Conservation (phyloP, 1,140 invertebrate species). For the Pachypeltis micranthus region DNA sequence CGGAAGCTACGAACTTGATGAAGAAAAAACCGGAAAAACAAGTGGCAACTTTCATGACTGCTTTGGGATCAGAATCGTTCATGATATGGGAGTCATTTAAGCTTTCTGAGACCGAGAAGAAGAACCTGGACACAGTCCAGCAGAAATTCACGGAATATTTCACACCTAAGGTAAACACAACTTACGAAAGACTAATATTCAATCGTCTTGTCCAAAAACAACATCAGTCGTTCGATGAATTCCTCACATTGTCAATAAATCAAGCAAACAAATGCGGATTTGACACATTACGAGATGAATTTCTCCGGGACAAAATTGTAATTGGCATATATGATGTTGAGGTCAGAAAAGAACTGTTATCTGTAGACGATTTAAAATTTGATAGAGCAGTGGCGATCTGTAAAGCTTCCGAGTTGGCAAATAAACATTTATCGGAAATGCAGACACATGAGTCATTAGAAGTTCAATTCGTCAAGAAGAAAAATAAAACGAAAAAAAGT, state of each 20-base stretch:
- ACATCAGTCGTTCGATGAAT: neutral
- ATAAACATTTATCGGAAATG: neutral
- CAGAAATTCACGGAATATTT: neutral
- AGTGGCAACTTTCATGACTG: no score
- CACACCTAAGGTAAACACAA: conserved; percentile 4
- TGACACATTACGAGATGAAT: neutral
- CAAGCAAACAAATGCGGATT: neutral
- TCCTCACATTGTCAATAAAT: neutral
- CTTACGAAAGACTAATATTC: conserved; percentile 6
- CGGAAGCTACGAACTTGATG: conserved; percentile 2
- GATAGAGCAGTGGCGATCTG: conserved; percentile 1
- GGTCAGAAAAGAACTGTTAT: neutral
- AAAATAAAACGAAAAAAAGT: neutral
- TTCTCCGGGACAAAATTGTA: neutral
- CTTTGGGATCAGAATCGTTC: neutral
- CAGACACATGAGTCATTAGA: neutral
- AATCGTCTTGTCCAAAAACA: neutral
- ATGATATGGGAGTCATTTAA: neutral
- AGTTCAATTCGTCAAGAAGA: neutral
- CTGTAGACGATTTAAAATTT: neutral
- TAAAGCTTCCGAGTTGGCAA: neutral
- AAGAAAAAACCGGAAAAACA: neutral
- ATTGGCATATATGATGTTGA: neutral
- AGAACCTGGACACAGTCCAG: neutral
- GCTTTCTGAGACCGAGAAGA: neutral